Conservation (phyloP, 2,797 vertebrate species). For the Odontamblyopus lacepedii region DNA sequence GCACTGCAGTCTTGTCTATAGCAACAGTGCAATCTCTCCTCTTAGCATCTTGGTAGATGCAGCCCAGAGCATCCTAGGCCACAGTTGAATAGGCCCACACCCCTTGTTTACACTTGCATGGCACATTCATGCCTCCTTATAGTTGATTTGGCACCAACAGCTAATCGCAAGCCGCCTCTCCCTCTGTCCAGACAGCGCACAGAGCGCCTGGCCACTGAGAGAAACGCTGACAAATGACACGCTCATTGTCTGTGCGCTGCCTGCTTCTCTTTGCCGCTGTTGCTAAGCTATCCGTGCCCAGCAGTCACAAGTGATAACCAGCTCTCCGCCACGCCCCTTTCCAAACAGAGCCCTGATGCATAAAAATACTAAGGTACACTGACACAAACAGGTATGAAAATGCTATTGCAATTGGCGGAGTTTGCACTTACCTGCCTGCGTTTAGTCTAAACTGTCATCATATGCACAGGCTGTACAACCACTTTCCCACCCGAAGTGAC, state of each 20-base stretch:
- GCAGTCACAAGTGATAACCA: conserved; percentile 65
- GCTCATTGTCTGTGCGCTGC: conserved; percentile 63
- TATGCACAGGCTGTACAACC: conserved; percentile 37
- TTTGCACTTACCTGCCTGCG: conserved; percentile 68
- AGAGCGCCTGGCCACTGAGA: conserved; percentile 49
- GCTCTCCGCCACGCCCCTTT: conserved; percentile 73
- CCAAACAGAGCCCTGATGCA: conserved; percentile 31
- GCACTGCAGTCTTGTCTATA: not conserved
- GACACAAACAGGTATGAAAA: not conserved
- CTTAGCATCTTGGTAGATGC: conserved; percentile 11
- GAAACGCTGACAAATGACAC: conserved; percentile 41
- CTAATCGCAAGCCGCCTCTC: conserved; percentile 5
- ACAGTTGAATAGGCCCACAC: conserved; percentile 63
- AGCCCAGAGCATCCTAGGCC: conserved; percentile 48
- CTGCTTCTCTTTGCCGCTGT: conserved; percentile 51
- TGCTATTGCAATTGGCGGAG: conserved; percentile 17
- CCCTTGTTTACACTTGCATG: conserved; percentile 72
- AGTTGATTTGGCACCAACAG: conserved; percentile 34
- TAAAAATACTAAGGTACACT: conserved; percentile 18
- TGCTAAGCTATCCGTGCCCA: conserved; percentile 76
- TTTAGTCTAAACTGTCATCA: conserved; percentile 68
- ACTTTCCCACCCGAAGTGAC: conserved; percentile 45
- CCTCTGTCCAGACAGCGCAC: conserved; percentile 17
- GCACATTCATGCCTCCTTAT: conserved; percentile 35
- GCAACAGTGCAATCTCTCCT: conserved; percentile 10